phyloP scores from a whole-genome alignment of 2,113 vertebrate species.

The Labeo catla region DNA sequence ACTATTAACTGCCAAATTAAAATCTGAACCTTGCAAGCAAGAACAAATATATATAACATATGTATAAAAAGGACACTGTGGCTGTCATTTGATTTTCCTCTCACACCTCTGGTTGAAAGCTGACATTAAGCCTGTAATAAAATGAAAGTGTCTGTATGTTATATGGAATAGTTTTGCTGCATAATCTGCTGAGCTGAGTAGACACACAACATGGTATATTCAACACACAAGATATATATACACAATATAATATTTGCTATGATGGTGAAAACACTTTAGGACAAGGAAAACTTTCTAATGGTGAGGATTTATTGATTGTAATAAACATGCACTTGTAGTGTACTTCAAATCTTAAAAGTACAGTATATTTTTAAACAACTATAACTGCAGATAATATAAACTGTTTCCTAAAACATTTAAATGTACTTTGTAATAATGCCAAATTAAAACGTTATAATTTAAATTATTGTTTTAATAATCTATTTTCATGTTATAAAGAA shows the following conservation, averaged over 20 bases:
- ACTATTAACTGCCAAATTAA: background rate
- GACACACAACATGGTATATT: slow-evolving; percentile 10
- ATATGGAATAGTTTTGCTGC: background rate
- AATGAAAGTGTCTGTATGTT: background rate
- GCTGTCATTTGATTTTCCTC: background rate
- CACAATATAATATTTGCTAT: background rate
- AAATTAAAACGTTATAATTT: background rate
- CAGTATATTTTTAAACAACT: background rate
- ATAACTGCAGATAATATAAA: background rate
- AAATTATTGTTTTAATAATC: background rate
- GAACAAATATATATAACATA: background rate
- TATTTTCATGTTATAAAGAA: background rate
- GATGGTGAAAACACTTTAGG: background rate
- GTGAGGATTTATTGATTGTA: background rate
- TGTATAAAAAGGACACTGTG: too few relatives aligned
- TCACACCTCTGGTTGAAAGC: background rate
- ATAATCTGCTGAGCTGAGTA: slow-evolving; percentile 12
- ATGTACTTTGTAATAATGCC: background rate
- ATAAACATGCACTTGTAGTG: background rate
- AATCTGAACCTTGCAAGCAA: background rate
- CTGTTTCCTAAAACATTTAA: background rate
- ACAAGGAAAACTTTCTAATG: background rate
- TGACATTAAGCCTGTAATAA: background rate
- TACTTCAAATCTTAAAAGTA: background rate
- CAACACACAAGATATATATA: background rate